These are phyloP conservation scores for Centroberyx gerrardi DNA, from an alignment of 2,797 vertebrate species.

Conservation along the genomic window DNA sequence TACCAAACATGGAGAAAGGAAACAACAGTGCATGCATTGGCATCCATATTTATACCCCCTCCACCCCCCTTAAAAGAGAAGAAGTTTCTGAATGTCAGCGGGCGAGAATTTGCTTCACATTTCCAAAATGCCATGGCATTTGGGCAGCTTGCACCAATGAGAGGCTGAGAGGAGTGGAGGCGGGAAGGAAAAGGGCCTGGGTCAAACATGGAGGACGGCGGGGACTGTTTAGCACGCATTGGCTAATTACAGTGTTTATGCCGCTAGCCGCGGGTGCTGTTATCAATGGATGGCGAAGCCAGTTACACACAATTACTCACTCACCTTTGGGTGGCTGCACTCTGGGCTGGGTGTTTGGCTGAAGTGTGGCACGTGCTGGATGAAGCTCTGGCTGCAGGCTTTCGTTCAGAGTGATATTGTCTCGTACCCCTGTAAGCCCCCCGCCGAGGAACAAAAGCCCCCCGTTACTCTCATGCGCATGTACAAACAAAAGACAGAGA, in stretches of 20 bases:
- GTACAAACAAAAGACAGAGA: constrained; percentile 3
- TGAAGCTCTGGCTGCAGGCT: constrained; percentile 84
- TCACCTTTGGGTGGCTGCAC: constrained; percentile 84
- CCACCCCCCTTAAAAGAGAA: constrained; percentile 71
- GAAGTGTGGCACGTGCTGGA: constrained; percentile 77
- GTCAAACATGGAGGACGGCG: constrained; percentile 67
- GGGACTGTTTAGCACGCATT: constrained; percentile 56
- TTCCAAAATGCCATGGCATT: constrained; percentile 91
- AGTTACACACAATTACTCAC: constrained; percentile 72
- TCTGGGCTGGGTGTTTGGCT: constrained; percentile 72
- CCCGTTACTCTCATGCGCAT: constrained; percentile 23
- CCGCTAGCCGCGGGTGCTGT: constrained; percentile 53
- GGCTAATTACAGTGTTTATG: constrained; percentile 79
- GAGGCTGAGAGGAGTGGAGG: constrained; percentile 65
- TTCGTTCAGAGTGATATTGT: constrained; percentile 84
- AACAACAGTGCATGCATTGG: constrained; percentile 77
- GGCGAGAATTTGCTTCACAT: constrained; percentile 87
- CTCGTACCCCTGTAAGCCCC: constrained; percentile 87
- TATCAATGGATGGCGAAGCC: constrained; percentile 62
- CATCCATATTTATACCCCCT: constrained; percentile 86
- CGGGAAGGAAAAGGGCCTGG: constrained; percentile 66
- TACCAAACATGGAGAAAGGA: constrained; percentile 60
- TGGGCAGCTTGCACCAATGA: constrained; percentile 86
- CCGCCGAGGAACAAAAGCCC: constrained; percentile 19
- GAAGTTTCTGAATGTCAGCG: constrained; percentile 89